Conservation (phyloP, 2,113 vertebrate genomes). For the Tragelaphus buxtoni region DNA sequence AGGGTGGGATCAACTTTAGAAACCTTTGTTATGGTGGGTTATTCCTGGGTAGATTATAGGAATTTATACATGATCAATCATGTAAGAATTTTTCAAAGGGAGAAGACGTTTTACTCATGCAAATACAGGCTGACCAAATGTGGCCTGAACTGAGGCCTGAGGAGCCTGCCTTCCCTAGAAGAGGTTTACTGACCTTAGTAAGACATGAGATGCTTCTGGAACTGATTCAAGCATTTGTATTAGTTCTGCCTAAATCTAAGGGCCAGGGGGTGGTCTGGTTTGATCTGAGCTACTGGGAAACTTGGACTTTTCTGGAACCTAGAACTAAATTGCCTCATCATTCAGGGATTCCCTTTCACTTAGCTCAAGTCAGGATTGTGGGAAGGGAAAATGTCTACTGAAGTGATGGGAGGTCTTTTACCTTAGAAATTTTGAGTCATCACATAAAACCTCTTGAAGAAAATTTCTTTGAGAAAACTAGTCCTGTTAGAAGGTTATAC, state of each 20-base stretch:
- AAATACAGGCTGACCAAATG: background rate
- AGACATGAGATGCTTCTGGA: background rate
- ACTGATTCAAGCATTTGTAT: background rate
- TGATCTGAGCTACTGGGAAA: background rate
- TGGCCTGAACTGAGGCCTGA: background rate
- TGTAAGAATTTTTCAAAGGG: background rate
- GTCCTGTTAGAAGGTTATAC: background rate
- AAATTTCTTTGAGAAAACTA: slow-evolving; percentile 17
- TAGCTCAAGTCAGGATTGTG: background rate
- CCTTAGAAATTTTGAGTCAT: background rate
- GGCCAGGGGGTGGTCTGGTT: background rate
- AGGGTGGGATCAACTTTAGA: background rate
- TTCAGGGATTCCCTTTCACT: background rate
- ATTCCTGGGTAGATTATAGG: background rate
- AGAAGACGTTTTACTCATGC: background rate
- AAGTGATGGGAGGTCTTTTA: background rate
- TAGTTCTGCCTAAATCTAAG: background rate
- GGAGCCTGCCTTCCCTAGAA: background rate
- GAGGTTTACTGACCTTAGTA: background rate
- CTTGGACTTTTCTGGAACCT: background rate
- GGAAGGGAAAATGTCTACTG: background rate
- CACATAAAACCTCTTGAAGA: background rate
- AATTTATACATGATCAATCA: background rate
- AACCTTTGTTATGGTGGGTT: background rate
- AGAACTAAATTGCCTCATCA: background rate